phyloP scores from a whole-genome alignment of 2,113 vertebrate species.

The Dicentrarchus labrax region DNA sequence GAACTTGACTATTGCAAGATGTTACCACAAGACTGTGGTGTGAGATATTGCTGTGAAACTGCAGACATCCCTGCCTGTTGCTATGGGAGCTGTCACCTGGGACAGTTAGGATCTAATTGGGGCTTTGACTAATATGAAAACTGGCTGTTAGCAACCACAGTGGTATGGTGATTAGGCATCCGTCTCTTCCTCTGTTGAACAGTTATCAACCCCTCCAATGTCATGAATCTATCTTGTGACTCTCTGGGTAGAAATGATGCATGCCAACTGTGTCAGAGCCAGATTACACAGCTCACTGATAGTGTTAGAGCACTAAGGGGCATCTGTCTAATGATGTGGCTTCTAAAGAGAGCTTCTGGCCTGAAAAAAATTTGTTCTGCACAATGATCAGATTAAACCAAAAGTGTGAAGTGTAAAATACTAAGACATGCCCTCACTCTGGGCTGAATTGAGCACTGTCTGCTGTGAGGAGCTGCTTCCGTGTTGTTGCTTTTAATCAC shows the following conservation, averaged over 20 bases:
- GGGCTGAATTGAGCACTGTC: conserved; percentile 27
- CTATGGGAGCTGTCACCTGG: conserved; percentile 52
- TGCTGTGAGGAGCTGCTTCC: conserved; percentile 14
- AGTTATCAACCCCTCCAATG: conserved; percentile 59
- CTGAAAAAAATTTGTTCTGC: conserved; percentile 28
- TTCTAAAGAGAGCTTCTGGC: conserved; percentile 44
- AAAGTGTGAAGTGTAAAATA: conserved; percentile 54
- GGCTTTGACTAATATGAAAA: conserved; percentile 65
- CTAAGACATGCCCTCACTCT: conserved; percentile 32
- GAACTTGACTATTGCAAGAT: conserved; percentile 15
- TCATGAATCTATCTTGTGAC: conserved; percentile 54
- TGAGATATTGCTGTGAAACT: conserved; percentile 35
- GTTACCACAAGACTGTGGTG: conserved; percentile 11
- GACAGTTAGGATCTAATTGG: conserved; percentile 65
- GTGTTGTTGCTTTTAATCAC: conserved; percentile 30
- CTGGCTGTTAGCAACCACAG: conserved; percentile 60
- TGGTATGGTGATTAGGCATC: conserved; percentile 57
- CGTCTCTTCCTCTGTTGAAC: conserved; percentile 60
- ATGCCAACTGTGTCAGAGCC: conserved; percentile 64
- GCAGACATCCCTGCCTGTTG: conserved; percentile 50
- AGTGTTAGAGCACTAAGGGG: conserved; percentile 61
- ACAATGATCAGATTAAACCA: conserved; percentile 44
- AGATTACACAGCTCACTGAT: conserved; percentile 73
- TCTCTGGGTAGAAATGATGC: conserved; percentile 57
- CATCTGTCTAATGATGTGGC: conserved; percentile 69